Base-by-base conservation (phyloP, 2,888 invertebrate species). In the Macaria notata region DNA sequence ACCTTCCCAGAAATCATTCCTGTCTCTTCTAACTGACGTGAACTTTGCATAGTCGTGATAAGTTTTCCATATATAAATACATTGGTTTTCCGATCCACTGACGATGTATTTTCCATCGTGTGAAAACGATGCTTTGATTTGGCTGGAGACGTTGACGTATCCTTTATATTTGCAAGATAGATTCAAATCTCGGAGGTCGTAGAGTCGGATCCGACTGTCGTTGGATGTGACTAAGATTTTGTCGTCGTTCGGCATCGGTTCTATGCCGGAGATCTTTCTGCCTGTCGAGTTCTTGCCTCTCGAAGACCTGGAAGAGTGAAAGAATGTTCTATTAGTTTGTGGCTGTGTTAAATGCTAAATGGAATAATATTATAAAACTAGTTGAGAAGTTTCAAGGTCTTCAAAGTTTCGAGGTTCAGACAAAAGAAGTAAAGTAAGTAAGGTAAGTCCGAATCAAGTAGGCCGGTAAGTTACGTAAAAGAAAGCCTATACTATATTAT, bases 1-100 rank as follows among this genome's bases (percentile, higher is more conserved):
- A 0, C 98, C 98, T 79, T 99, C 99, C 98, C 99, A 99, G 86
- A 97, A 99, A 80, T 98, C 97, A 79, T 99, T 99, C 46, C 99
- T 92, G 82, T 99, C 99, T 47, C 99, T 92, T 49, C 99, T 92
- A 52, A 95, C 95, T 9, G 98, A 98, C 33, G 97, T 96, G 76
- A 98, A 97, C 88, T 98, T 98, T 2, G 98, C 95, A 80, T 98
- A 98, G 77, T 98, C 98, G 75, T 99, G 98, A 81, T 97, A 96
- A 0, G 99, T 99, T 86, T 98, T 97, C 99, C 99, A 99, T 54
- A 99, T 96, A 79, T 99, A 99, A 69, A 99, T 97, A 84, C 98
- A 98, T 75, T 98, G 96, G 88, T 99, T 99, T 78, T 99, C 99
- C 0, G 98, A 98, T 0, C 99, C 99, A 78, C 98, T 98, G 0